phyloP scores from a whole-genome alignment of 2,797 vertebrate genomes.

The Poeciliopsis turneri region DNA sequence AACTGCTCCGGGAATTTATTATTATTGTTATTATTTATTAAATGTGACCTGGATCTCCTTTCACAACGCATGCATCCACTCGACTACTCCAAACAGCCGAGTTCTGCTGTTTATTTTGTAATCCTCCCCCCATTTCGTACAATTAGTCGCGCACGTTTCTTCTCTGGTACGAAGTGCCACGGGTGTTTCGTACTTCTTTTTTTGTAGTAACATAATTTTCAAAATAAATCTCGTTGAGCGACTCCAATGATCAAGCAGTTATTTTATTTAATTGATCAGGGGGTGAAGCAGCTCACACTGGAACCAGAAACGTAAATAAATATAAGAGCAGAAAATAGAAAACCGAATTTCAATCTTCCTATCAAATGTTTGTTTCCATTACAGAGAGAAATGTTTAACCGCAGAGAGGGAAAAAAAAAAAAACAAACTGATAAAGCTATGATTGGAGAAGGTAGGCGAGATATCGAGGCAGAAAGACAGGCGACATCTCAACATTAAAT shows the following conservation, averaged over 20 bases:
- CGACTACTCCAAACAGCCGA: not conserved
- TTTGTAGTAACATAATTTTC: not conserved
- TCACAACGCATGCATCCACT: slow-evolving; percentile 26
- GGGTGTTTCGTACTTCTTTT: not conserved
- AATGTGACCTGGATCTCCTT: accelerated
- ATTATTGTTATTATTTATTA: not conserved
- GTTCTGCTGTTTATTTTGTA: not conserved
- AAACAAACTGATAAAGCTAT: not conserved
- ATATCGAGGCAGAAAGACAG: not conserved
- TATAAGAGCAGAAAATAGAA: not conserved
- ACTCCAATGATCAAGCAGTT: not conserved
- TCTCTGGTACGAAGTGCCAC: not conserved
- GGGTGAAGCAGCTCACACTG: not conserved
- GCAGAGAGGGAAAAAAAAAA: not conserved
- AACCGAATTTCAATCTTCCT: not conserved
- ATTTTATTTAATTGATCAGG: not conserved
- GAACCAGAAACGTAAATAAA: not conserved
- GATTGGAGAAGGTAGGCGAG: not conserved
- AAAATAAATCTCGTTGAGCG: not conserved
- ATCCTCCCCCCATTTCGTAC: not conserved
- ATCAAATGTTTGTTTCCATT: not conserved
- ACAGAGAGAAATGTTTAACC: not conserved
- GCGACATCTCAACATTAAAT: not conserved
- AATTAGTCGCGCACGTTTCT: not conserved
- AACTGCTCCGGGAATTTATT: slow-evolving; percentile 13